phyloP scores from a whole-genome alignment of 2,113 vertebrate genomes.

The Pardalotus punctatus region DNA sequence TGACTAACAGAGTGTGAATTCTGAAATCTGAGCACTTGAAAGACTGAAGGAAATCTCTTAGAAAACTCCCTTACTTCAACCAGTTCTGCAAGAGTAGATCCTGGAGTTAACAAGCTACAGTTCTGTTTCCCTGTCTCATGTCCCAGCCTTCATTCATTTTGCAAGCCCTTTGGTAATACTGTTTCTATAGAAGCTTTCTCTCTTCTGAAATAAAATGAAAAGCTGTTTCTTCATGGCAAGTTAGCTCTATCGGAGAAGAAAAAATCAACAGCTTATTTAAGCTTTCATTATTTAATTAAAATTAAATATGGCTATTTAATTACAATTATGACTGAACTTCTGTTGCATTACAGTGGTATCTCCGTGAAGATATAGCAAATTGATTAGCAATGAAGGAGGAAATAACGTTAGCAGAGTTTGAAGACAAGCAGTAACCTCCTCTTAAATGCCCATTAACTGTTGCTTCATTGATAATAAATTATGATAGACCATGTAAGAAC shows the following conservation, averaged over 20 bases:
- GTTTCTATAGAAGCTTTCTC: background rate
- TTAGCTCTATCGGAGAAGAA: constrained; percentile 7
- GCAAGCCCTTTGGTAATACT: background rate
- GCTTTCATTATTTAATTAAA: constrained; percentile 8
- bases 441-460: constrained; percentile 38
- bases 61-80: background rate
- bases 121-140: background rate
- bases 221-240: background rate
- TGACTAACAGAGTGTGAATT: background rate
- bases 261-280: constrained; percentile 48
- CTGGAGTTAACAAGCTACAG: background rate
- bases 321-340: background rate
- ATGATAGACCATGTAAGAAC: background rate
- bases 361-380: constrained; percentile 23
- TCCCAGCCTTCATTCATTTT: background rate
- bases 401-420: background rate
- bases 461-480: constrained; percentile 26
- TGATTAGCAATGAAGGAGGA: constrained; percentile 56
- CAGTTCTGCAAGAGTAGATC: background rate
- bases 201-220: constrained; percentile 1
- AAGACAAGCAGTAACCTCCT: background rate
- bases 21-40: background rate
- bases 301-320: background rate
- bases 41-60: background rate
- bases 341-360: background rate